Base-by-base conservation (phyloP, 2,888 invertebrate species). In the Augochlorella aurata region DNA sequence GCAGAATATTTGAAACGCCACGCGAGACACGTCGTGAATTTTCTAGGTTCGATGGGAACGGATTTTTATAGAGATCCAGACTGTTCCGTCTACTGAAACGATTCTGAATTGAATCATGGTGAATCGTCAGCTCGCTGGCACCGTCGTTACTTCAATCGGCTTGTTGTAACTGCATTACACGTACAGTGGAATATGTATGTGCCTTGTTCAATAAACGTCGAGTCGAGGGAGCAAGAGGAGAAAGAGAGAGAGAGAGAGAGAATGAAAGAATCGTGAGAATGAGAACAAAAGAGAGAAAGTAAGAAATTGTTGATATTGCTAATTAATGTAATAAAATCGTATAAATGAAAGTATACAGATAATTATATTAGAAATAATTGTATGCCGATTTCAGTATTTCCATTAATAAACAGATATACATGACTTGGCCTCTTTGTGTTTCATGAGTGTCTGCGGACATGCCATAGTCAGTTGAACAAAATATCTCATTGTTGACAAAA, bases 301-400 rank as follows among this genome's bases (percentile, higher is more conserved):
- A 85, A 85, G 21, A 50, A 77, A 82, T 77, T 85, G 77, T 85
- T 85, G 79, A 85, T 77, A 85, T 82, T 82, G 82, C 85, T 85
- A 76, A 82, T 76, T 77, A 80, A 78, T 78, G 80, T 78, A 79
- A 85, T 75, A 82, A 85, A 61, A 80, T 70, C 77, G 47, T 84
- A 74, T 84, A 84, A 81, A 65, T 81, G 79, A 85, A 81, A 38
- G 67, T 69, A 78, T 71, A 72, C 76, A 79, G 54, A 78, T 76
- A 63, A 85, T 73, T 82, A 85, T 79, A 72, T 82, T 81, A 83
- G 81, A 87, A 81, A 73, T 83, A 83, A 84, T 85, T 91, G 89
- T 91, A 90, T 87, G 89, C 90, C 90, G 90, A 90, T 90, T 91
- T 88, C 91, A 90, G 91, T 91, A 91, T 91, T 91, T 90, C 85